A percentile compares a stretch with the other conserved stretches of the same genome.
Conservation (phyloP, 2,797 vertebrate genomes). For the Acridotheres tristis region DNA sequence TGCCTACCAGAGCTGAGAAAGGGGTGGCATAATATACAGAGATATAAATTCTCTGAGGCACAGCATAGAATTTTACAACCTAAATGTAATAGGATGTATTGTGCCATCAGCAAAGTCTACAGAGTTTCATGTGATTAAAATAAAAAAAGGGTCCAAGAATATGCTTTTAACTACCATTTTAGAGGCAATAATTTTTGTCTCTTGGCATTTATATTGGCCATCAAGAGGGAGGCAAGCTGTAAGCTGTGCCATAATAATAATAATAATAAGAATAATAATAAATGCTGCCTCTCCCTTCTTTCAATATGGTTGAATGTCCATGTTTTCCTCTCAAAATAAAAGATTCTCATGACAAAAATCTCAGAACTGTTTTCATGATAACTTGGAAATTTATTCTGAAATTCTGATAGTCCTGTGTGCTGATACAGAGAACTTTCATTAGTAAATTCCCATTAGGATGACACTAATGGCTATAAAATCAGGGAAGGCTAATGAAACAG, state of each 20-base stretch:
- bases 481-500: constrained; percentile 37
- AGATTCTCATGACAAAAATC: not conserved
- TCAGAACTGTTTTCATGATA: constrained; percentile 46
- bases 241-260: constrained; percentile 64
- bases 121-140: constrained; percentile 78
- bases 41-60: constrained; percentile 77
- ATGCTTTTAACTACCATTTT: constrained; percentile 77
- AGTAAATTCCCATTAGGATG: constrained; percentile 49
- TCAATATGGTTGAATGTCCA: constrained; percentile 12
- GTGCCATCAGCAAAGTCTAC: constrained; percentile 76
- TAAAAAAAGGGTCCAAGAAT: constrained; percentile 70
- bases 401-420: not conserved
- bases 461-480: constrained; percentile 50
- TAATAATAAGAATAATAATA: constrained; percentile 71
- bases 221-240: constrained; percentile 57
- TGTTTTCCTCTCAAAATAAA: constrained; percentile 41
- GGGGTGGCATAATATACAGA: constrained; percentile 66
- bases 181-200: constrained; percentile 74
- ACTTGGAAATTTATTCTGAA: constrained; percentile 51
- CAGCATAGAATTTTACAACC: constrained; percentile 76
- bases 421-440: constrained; percentile 7
- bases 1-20: constrained; percentile 61
- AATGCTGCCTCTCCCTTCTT: constrained; percentile 37
- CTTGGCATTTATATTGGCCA: constrained; percentile 73
- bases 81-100: constrained; percentile 76